Conservation (phyloP, 2,888 invertebrate genomes). For the Heteromyza rotundicornis region DNA sequence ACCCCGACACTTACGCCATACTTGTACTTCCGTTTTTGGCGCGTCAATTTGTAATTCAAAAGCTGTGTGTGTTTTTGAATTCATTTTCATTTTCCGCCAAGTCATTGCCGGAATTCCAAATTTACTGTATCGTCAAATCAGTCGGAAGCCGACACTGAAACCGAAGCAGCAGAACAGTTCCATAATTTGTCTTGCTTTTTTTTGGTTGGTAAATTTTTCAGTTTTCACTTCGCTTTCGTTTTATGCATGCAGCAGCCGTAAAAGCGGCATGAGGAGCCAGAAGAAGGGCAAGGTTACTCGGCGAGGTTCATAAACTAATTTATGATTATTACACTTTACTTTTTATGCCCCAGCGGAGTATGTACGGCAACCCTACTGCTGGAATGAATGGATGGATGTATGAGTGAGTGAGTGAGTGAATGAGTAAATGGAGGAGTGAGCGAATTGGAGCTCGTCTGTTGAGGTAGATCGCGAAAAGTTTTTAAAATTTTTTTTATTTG, state of each 20-base stretch:
- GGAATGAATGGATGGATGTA: not conserved
- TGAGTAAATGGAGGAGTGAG: conserved; percentile 1
- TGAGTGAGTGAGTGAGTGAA: too few relatives aligned
- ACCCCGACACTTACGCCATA: not conserved
- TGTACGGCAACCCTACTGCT: not conserved
- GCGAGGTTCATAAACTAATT: conserved; percentile 56
- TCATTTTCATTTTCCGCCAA: not conserved
- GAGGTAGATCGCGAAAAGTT: conserved; percentile 54
- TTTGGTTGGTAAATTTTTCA: not conserved
- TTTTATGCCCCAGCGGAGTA: conserved; percentile 5
- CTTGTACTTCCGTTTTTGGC: conserved; percentile 1
- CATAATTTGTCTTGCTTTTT: not conserved
- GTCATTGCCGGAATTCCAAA: conserved; percentile 49
- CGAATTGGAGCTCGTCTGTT: conserved; percentile 26
- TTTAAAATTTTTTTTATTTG: conserved; percentile 33
- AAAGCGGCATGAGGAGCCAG: conserved; percentile 36
- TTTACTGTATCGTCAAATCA: conserved; percentile 19
- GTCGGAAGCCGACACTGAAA: not conserved
- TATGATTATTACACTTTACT: conserved; percentile 52
- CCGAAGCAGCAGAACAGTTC: not conserved
- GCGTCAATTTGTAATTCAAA: conserved; percentile 53
- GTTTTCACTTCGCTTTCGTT: conserved; percentile 32
- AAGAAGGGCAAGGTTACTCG: conserved; percentile 58
- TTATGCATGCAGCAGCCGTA: conserved; percentile 54
- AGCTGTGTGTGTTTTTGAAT: conserved; percentile 37